Conservation (phyloP, 1,140 invertebrate genomes). For the Penaeus vannamei region DNA sequence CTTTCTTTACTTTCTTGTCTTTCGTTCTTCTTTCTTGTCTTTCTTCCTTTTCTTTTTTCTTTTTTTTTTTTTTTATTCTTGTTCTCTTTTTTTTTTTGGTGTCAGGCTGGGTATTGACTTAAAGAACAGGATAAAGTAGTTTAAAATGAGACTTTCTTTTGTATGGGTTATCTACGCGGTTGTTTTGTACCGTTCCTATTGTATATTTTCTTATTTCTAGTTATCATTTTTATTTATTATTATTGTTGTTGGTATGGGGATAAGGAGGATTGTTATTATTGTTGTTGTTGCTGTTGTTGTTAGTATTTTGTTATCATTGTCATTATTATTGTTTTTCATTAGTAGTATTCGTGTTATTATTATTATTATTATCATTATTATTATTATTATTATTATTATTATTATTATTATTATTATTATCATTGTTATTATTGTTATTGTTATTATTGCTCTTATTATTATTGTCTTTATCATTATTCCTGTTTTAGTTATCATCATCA, state of each 20-base stretch:
- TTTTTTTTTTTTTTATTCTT: no score
- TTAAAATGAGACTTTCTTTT: no score
- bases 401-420: background rate
- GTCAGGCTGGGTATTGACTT: no score
- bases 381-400: background rate
- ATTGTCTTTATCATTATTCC: no score
- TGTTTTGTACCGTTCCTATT: conserved; percentile 1
- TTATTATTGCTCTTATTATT: background rate
- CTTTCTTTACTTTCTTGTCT: no score
- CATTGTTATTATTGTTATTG: background rate
- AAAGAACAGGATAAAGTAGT: no score
- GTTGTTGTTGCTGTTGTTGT: background rate
- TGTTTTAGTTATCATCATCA: no score
- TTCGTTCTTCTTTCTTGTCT: no score
- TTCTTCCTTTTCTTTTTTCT: no score
- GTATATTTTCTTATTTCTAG: background rate
- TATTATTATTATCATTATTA: background rate
- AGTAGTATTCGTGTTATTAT: no score
- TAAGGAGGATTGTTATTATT: background rate
- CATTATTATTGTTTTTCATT: background rate
- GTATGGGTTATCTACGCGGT: background rate
- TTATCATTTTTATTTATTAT: background rate
- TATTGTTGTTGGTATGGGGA: background rate
- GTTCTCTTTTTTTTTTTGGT: no score
- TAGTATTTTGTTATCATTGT: background rate